Percentiles rank a stretch among this genome's conserved stretches.
These are phyloP conservation scores for Anas platyrhynchos DNA, from an alignment of 2,113 vertebrate genomes.

Conservation along the genomic window DNA sequence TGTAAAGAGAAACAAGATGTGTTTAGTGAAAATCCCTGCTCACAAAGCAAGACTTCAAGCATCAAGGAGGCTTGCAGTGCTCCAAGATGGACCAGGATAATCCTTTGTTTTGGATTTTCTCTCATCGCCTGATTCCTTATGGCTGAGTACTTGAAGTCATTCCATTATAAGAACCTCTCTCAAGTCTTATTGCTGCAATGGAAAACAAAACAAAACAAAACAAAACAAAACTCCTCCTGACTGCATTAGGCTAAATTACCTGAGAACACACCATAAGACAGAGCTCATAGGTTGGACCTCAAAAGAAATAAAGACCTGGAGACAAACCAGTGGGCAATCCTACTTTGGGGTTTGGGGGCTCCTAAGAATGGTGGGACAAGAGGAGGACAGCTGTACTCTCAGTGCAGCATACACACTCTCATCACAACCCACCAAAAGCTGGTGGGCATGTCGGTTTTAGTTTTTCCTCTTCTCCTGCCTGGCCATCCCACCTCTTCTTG, in stretches of 20 bases:
- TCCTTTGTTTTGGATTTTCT: not conserved
- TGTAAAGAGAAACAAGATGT: not conserved
- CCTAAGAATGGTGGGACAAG: not conserved
- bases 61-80: not conserved
- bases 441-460: fast-evolving
- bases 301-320: not conserved
- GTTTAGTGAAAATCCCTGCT: not conserved
- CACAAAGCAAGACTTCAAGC: not conserved
- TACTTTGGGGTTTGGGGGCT: not conserved
- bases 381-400: not conserved
- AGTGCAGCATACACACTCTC: fast-evolving
- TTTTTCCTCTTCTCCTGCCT: not conserved
- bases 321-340: not conserved
- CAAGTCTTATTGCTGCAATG: not conserved
- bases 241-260: not conserved
- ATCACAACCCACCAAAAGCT: fast-evolving
- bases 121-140: not conserved
- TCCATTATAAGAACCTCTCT: not conserved
- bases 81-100: not conserved
- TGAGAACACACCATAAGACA: not conserved
- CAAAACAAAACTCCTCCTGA: too few relatives aligned
- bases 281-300: not conserved
- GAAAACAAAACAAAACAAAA: too few relatives aligned
- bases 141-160: not conserved
- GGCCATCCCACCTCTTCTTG: not conserved